A percentile compares a stretch with the other conserved stretches of the same genome.
These are phyloP conservation scores for Drosophila falleni DNA, from an alignment of 2,888 invertebrate species.

Conservation along the genomic window DNA sequence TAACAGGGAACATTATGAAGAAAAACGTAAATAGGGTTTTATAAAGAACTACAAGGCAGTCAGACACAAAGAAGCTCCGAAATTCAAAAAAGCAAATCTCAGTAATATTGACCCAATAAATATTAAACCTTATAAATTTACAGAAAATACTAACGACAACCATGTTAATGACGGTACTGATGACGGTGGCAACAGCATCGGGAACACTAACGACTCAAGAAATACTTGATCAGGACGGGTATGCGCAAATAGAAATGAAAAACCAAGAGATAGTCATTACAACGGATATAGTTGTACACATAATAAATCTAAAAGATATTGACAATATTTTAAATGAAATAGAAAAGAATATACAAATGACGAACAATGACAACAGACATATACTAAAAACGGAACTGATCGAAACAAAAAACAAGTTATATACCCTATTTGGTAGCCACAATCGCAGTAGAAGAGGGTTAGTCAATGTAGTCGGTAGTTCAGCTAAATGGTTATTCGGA, in stretches of 20 bases:
- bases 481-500: neutral
- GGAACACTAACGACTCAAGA: neutral
- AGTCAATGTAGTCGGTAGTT: neutral
- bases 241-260: neutral
- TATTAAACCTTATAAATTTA: neutral
- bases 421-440: neutral
- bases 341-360: no score
- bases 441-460: neutral
- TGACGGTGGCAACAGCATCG: neutral
- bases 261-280: neutral
- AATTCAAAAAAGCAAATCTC: no score
- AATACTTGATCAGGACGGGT: neutral
- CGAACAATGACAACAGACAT: neutral
- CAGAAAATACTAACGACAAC: neutral
- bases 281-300: no score
- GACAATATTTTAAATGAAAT: no score
- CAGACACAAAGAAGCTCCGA: neutral
- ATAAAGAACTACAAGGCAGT: neutral
- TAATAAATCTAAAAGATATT: no score
- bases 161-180: neutral
- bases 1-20: neutral
- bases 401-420: neutral
- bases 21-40: neutral
- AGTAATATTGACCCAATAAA: neutral
- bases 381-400: neutral